These are phyloP conservation scores for Hypomesus transpacificus DNA, from an alignment of 2,113 vertebrate genomes.

Conservation along the genomic window DNA sequence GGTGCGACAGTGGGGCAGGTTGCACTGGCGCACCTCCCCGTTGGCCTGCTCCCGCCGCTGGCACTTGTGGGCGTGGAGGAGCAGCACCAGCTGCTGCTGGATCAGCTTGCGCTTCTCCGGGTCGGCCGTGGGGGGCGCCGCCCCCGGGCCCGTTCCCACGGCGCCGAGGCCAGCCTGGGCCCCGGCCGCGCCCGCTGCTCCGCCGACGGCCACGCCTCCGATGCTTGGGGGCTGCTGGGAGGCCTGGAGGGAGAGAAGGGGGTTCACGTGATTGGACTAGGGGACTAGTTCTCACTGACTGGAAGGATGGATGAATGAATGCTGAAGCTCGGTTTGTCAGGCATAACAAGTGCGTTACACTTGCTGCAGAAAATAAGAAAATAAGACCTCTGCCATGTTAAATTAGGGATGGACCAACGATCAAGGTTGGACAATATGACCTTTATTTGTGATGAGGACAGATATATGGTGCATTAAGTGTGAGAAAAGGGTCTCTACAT, in stretches of 20 bases:
- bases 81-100: constrained; percentile 95
- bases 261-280: background rate
- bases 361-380: no score
- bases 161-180: constrained; percentile 70
- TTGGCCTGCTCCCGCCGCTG: constrained; percentile 68
- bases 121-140: constrained; percentile 90
- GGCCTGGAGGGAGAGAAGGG: constrained; percentile 7
- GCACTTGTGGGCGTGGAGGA: constrained; percentile 97
- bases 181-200: constrained; percentile 46
- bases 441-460: no score
- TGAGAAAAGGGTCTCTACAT: no score
- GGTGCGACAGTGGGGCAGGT: no score
- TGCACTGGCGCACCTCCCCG: no score
- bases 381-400: no score
- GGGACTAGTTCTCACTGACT: background rate
- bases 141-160: constrained; percentile 63
- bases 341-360: no score
- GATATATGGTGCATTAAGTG: no score
- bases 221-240: constrained; percentile 46
- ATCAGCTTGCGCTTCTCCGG: constrained; percentile 98
- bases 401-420: no score
- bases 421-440: no score
- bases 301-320: no score
- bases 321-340: no score
- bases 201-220: constrained; percentile 49